Base-by-base conservation (phyloP, 2,888 invertebrate species). In the Tholera decimalis region DNA sequence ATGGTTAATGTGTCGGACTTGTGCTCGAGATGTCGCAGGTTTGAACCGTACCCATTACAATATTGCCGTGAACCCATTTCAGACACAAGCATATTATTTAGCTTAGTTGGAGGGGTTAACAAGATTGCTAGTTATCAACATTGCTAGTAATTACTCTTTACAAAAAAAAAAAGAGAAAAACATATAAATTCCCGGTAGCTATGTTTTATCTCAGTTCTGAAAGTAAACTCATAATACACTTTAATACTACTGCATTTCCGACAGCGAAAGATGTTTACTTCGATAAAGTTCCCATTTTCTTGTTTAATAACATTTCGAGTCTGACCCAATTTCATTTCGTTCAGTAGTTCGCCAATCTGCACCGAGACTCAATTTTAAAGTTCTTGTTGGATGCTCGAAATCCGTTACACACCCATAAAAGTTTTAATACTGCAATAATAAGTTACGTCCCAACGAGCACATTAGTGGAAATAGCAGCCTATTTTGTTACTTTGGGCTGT, bases 321-420 rank as follows among this genome's bases (percentile, higher is more conserved):
- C 15, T 22, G 72, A 68, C 53, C 62, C 47, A 43, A 61, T 54
- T 68, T 28, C 3, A 53, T 68, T 54, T 71, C 24, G 41, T 28
- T 26, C n/a, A 61, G 22, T 26, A 51, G 47, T 39, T 61, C 41
- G 35, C 47, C 24, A 41, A 43, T 49, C 9, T 49, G 15, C 11
- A 24, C 8, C 2, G 8, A 39, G 28, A 53, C 54, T 54, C 13
- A 47, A 53, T 70, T 68, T 22, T 11, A 35, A 53, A 61, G 11
- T 43, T 43, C n/a, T 41, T 30, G 24, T 20, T 30, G 11, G 28
- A 24, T 18, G 47, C 7, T 30, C 62, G 15, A 41, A 35, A 35
- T 60, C n/a, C 13, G n/a, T 35, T 5, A 24, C n/a, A 11, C 24
- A 51, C 13, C 4, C n/a, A 28, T 24, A 30, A 8, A 37, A n/a